Conservation (phyloP, 2,888 invertebrate genomes). For the Polydrusus pterygomalis region DNA sequence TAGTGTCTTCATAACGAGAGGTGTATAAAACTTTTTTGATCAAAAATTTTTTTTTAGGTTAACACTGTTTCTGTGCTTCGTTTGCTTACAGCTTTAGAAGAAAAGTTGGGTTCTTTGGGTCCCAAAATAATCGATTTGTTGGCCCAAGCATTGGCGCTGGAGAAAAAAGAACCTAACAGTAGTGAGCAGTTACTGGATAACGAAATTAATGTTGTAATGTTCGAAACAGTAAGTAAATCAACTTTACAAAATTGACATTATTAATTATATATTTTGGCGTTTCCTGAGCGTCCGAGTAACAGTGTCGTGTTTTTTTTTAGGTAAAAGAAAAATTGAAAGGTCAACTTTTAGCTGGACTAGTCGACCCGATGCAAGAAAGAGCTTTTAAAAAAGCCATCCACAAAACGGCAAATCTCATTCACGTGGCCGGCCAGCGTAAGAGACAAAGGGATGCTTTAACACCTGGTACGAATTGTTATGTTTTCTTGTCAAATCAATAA, state of each 20-base stretch:
- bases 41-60: constrained; percentile 35
- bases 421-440: constrained; percentile 77
- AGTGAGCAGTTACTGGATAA: constrained; percentile 84
- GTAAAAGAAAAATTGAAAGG: constrained; percentile 87
- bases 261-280: too few relatives aligned
- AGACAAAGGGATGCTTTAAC: constrained; percentile 66
- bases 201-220: constrained; percentile 83
- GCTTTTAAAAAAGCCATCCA: constrained; percentile 85
- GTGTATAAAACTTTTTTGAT: not conserved
- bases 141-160: constrained; percentile 85
- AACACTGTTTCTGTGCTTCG: constrained; percentile 82
- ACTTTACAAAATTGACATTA: too few relatives aligned
- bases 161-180: constrained; percentile 82
- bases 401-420: constrained; percentile 84
- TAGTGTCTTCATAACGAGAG: too few relatives aligned
- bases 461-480: constrained; percentile 38
- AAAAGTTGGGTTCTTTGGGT: constrained; percentile 88
- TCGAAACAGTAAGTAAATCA: constrained; percentile 78
- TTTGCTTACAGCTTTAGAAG: constrained; percentile 86
- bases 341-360: constrained; percentile 67
- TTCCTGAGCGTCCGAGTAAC: too few relatives aligned
- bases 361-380: constrained; percentile 77
- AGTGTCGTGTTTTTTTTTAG: constrained; percentile 8
- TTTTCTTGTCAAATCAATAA: too few relatives aligned
- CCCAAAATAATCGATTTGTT: constrained; percentile 86